Evolutionary conservation across 2,888 invertebrate genomes (phyloP), one percentile per base, ranked within the genome.

Genomic region (Drosophila neonasuta): DNA sequence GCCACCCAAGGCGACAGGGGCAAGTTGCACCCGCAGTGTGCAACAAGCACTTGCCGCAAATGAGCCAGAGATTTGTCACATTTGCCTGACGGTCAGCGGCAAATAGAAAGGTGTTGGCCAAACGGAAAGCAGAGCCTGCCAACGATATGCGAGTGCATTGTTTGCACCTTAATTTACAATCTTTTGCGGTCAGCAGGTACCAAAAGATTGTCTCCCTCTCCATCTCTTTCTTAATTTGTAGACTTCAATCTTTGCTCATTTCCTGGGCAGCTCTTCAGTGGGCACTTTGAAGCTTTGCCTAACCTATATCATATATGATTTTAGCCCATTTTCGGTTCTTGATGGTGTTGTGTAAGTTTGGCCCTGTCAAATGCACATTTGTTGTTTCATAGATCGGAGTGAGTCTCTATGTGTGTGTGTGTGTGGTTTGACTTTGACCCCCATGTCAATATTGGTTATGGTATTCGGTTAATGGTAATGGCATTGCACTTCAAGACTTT

Each of bases 141-240:
- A 7, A 39, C 1, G 9, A 20, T 44, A 32, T 39, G 45, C 11
- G 54, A 57, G 34, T 55, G 13, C 67, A 63, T 78, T 81, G 79
- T 81, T 81, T 81, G 87, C 82, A 87, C 71, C 87, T 81, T 68
- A 81, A 81, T 86, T 86, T 81, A 85, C 79, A 85, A 85, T 84
- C 71, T 68, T 79, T 87, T 81, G 81, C 87, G 81, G 81, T 81
- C 76, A 71, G 68, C 62, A 70, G 75, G 62, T 62, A 66, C 45
- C 56, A 66, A 71, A 66, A 58, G 67, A 11, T 41, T 13, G 49
- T 46, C 51, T 41, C 42, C 9, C 34, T 46, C 44, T 57, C 36
- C 24, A 39, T 42, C 17, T 17, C 51, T 52, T 1, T 36, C 36
- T 32, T 32, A 9, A 10, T 32, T 32, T n/a, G n/a, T 36, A 1